Evolutionary conservation across 2,797 vertebrate species (phyloP).

Genomic region (Galagoides demidoff): DNA sequence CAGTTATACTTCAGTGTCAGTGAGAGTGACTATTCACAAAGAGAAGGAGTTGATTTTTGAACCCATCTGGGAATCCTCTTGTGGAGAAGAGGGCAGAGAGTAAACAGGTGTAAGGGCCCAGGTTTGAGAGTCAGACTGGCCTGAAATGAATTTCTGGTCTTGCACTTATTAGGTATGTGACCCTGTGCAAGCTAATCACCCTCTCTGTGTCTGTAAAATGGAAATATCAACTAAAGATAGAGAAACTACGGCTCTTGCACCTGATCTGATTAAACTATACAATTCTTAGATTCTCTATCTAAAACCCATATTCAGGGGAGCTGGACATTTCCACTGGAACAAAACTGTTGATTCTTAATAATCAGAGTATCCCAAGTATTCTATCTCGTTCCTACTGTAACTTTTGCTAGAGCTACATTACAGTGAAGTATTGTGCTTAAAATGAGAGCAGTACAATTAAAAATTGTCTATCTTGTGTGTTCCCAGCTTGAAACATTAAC

Average conservation of each 20-base stretch:
- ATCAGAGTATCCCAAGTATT: conserved; percentile 46
- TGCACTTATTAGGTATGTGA: background rate
- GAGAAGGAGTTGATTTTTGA: background rate
- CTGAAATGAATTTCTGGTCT: background rate
- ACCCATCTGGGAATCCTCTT: background rate
- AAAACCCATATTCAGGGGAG: background rate
- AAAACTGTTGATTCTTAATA: background rate
- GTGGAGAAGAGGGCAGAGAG: background rate
- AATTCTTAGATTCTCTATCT: background rate
- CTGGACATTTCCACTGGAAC: background rate
- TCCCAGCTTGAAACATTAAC: conserved; percentile 44
- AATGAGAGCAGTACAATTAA: background rate
- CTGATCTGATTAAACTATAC: background rate
- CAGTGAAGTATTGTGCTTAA: conserved; percentile 54
- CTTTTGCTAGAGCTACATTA: conserved; percentile 2
- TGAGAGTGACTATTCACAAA: background rate
- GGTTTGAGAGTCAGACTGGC: background rate
- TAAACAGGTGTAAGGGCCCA: background rate
- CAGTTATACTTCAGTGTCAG: background rate
- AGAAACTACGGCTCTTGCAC: background rate
- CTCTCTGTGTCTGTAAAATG: background rate
- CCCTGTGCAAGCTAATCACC: background rate
- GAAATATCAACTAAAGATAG: background rate
- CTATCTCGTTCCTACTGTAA: conserved; percentile 14
- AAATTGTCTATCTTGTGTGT: background rate